A percentile compares a stretch with the other conserved stretches of the same genome.
Evolutionary conservation across 1,140 invertebrate species (phyloP).

Genomic region (Marisa cornuarietis): DNA sequence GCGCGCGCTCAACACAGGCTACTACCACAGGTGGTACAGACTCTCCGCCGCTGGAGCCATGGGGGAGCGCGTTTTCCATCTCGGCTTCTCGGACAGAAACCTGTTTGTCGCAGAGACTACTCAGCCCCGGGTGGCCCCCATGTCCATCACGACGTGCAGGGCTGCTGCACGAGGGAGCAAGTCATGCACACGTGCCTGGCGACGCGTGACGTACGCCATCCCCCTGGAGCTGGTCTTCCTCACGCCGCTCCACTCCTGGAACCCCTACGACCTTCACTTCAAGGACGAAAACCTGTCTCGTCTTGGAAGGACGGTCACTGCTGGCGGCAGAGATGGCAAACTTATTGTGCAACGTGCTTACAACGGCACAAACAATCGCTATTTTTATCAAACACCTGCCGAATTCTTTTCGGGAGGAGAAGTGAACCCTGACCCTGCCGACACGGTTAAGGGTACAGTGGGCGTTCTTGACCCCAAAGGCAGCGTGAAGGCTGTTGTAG

Average conservation of each 20-base stretch:
- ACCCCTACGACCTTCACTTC: constrained; percentile 47
- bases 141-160: constrained; percentile 21
- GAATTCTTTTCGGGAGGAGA: constrained; percentile 37
- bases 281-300: constrained; percentile 19
- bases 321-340: constrained; percentile 18
- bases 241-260: constrained; percentile 52
- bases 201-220: constrained; percentile 46
- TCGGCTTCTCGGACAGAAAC: constrained; percentile 49
- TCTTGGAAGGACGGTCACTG: not conserved
- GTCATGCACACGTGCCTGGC: not conserved
- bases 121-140: constrained; percentile 37
- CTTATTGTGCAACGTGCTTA: constrained; percentile 28
- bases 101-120: constrained; percentile 50
- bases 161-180: not conserved
- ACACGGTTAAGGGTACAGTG: constrained; percentile 36
- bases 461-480: constrained; percentile 39
- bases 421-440: constrained; percentile 32
- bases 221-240: constrained; percentile 55
- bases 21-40: constrained; percentile 50
- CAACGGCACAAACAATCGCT: constrained; percentile 36
- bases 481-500: constrained; percentile 23
- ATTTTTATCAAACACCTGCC: constrained; percentile 42
- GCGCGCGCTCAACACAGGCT: constrained; percentile 42
- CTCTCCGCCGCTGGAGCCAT: constrained; percentile 35
- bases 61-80: constrained; percentile 31